These are phyloP conservation scores for Drosophila busckii DNA, from an alignment of 1,140 invertebrate species.

Conservation along the genomic window DNA sequence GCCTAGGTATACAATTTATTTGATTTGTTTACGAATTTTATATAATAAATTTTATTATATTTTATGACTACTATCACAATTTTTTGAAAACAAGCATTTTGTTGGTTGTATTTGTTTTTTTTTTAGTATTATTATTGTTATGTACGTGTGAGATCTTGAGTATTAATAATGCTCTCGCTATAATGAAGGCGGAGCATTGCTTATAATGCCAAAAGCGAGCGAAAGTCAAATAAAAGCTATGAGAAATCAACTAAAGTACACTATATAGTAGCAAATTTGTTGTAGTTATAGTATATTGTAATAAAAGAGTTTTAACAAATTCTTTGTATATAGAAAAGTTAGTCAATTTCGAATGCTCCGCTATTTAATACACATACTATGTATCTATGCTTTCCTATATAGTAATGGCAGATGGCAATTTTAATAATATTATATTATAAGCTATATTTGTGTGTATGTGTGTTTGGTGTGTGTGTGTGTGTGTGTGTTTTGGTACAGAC, in stretches of 20 bases:
- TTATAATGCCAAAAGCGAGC: conserved; percentile 23
- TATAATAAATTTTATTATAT: conserved; percentile 62
- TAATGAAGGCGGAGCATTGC: conserved; percentile 40
- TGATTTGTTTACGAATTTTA: conserved; percentile 39
- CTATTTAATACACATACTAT: too few relatives aligned
- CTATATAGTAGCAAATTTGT: conserved; percentile 36
- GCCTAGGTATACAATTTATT: conserved; percentile 47
- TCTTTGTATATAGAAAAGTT: conserved; percentile 26
- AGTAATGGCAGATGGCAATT: conserved; percentile 56
- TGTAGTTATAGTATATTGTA: conserved; percentile 7
- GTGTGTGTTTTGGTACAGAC: conserved; percentile 49
- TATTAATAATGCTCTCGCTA: conserved; percentile 15
- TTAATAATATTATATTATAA: conserved; percentile 45
- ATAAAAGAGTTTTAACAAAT: conserved; percentile 38
- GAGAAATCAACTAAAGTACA: conserved; percentile 26
- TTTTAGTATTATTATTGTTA: conserved; percentile 4
- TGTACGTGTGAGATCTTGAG: conserved; percentile 19
- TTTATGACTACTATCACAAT: conserved; percentile 78
- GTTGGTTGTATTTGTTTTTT: conserved; percentile 38
- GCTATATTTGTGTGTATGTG: conserved; percentile 36
- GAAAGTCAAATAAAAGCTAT: conserved; percentile 34
- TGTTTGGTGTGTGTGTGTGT: conserved; percentile 18
- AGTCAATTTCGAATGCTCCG: conserved; percentile 51
- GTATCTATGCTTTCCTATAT: conserved; percentile 33
- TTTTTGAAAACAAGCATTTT: conserved; percentile 70